Evolutionary conservation across 2,888 invertebrate genomes (phyloP).

Genomic region (Drosophila mulleri): DNA sequence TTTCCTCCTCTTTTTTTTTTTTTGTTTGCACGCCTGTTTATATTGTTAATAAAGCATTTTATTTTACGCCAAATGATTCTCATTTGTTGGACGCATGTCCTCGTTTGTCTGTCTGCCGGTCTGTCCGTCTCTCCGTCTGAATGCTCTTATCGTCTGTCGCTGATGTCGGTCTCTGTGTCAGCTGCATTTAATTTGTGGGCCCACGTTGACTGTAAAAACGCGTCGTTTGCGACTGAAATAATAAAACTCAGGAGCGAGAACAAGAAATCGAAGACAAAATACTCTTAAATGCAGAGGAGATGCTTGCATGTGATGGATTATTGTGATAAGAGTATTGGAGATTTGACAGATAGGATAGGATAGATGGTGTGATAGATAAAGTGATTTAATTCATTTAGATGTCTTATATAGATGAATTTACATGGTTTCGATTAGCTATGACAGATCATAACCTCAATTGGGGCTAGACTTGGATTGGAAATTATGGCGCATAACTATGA

Average conservation of each 20-base stretch:
- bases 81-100: conserved; percentile 57
- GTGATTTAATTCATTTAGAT: neutral
- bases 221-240: conserved; percentile 52
- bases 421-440: too few relatives aligned
- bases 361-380: too few relatives aligned
- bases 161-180: conserved; percentile 35
- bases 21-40: conserved; percentile 12
- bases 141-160: conserved; percentile 9
- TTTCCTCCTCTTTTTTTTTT: neutral
- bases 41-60: conserved; percentile 72
- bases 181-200: conserved; percentile 73
- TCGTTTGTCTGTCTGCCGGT: neutral
- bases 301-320: neutral
- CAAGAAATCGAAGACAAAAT: neutral
- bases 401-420: neutral
- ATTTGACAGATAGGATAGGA: too few relatives aligned
- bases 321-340: too few relatives aligned
- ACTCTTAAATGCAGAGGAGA: neutral
- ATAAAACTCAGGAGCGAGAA: conserved; percentile 40
- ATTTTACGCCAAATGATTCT: conserved; percentile 72
- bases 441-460: too few relatives aligned
- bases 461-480: too few relatives aligned
- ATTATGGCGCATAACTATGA: too few relatives aligned
- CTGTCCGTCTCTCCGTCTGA: neutral
- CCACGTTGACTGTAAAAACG: conserved; percentile 69